Conservation (phyloP, 2,888 invertebrate genomes). For the Tenthredo notha region DNA sequence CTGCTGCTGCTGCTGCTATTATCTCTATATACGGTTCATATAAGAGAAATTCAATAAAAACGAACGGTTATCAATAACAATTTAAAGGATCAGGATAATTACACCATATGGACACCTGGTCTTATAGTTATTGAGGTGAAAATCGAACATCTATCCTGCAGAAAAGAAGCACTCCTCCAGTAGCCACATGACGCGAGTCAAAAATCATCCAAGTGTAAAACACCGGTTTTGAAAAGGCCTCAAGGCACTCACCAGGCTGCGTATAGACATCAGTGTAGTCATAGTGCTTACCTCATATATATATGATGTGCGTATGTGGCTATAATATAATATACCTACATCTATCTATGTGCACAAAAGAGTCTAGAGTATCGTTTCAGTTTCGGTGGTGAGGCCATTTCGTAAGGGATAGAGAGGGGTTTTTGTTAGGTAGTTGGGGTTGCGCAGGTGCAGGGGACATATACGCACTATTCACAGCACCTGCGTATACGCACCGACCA, state of each 20-base stretch:
- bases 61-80: background rate
- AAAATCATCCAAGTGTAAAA: conserved; percentile 12
- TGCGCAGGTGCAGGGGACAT: conserved; percentile 40
- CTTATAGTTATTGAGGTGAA: background rate
- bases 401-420: background rate
- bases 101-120: background rate
- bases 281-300: background rate
- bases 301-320: background rate
- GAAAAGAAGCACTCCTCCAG: background rate
- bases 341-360: background rate
- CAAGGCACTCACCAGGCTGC: background rate
- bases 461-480: conserved; percentile 37
- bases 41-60: no score
- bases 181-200: conserved; percentile 12
- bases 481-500: conserved; percentile 29
- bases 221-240: background rate
- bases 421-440: background rate
- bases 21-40: no score
- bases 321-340: background rate
- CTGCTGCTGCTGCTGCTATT: no score
- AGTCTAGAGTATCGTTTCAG: conserved; percentile 10
- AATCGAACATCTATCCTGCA: background rate
- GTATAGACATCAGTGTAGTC: background rate
- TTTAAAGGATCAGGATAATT: background rate
- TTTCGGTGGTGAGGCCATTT: background rate